Conservation (phyloP, 2,113 vertebrate species). For the Psettodes erumei region DNA sequence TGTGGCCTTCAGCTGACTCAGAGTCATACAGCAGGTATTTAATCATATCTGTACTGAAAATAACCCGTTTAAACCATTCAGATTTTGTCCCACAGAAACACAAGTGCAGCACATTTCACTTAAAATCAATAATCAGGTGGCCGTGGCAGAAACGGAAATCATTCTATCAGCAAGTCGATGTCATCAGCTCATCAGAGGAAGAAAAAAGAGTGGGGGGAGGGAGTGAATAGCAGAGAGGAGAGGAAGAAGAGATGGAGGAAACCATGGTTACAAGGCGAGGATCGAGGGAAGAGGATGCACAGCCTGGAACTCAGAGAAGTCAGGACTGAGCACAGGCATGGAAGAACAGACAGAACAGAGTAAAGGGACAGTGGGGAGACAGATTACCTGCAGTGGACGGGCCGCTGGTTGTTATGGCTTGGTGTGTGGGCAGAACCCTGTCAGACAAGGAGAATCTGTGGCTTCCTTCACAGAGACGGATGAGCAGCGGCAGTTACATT, state of each 20-base stretch:
- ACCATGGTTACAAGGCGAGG: conserved; percentile 71
- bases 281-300: conserved; percentile 54
- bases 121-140: conserved; percentile 16
- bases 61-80: background rate
- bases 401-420: conserved; percentile 23
- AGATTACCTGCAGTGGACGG: conserved; percentile 78
- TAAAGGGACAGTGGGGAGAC: background rate
- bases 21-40: background rate
- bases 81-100: background rate
- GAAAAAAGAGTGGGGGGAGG: conserved; percentile 36
- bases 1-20: background rate
- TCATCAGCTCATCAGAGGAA: conserved; percentile 61
- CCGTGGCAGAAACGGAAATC: conserved; percentile 44
- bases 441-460: conserved; percentile 58
- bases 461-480: conserved; percentile 54
- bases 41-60: background rate
- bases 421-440: conserved; percentile 48
- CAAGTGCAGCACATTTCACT: conserved; percentile 11
- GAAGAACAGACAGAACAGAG: background rate
- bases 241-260: conserved; percentile 70
- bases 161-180: conserved; percentile 45
- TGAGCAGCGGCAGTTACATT: conserved; percentile 51
- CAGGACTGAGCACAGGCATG: background rate
- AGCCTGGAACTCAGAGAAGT: conserved; percentile 5
- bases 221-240: conserved; percentile 48